These are phyloP conservation scores for Akabosia matsudoensis DNA, from an alignment of 1,140 invertebrate species.

Conservation along the genomic window DNA sequence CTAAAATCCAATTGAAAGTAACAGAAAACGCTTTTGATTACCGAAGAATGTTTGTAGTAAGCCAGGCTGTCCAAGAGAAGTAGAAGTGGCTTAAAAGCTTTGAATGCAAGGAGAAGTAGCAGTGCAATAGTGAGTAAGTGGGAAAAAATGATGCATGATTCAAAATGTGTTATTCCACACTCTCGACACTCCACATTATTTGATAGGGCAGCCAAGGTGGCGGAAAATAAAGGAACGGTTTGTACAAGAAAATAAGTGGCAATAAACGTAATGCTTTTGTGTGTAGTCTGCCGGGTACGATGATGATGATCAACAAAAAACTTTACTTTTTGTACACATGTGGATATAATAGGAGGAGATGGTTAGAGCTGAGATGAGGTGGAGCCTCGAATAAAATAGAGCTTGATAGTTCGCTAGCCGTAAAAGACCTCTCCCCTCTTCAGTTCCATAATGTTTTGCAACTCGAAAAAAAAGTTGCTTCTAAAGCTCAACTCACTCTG, in stretches of 20 bases:
- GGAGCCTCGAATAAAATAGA: background rate
- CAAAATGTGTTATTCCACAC: conserved; percentile 1
- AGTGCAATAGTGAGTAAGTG: no score
- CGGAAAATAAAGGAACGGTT: conserved; percentile 18
- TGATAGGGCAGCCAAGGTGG: conserved; percentile 16
- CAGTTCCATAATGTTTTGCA: background rate
- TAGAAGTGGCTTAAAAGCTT: conserved; percentile 4
- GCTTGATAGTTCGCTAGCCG: background rate
- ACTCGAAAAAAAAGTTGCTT: no score
- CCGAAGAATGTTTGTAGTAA: no score
- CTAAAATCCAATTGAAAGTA: conserved; percentile 1
- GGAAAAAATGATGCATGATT: background rate
- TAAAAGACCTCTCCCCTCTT: conserved; percentile 7
- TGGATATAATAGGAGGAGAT: conserved; percentile 2
- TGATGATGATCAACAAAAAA: background rate
- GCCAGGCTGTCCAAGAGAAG: background rate
- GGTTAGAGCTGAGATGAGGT: background rate
- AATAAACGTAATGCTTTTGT: background rate
- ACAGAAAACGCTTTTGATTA: no score
- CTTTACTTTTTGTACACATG: background rate
- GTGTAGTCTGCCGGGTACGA: background rate
- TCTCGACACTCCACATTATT: background rate
- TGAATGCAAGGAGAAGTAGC: background rate
- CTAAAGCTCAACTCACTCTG: no score
- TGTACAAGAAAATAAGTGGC: background rate